Evolutionary conservation across 2,888 invertebrate species (phyloP).

Genomic region (Papilio gigon): DNA sequence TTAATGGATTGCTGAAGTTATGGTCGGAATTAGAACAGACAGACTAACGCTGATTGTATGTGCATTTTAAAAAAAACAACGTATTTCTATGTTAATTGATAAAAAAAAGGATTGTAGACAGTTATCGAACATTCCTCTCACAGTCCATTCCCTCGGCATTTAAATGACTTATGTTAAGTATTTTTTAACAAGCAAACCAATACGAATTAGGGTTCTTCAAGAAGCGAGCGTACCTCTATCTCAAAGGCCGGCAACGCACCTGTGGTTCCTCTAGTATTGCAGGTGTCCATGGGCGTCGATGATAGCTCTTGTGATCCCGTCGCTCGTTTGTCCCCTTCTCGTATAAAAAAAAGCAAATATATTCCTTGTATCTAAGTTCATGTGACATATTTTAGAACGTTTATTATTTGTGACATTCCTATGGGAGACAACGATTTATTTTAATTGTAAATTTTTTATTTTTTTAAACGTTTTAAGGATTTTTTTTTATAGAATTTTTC

Average conservation of each 20-base stretch:
- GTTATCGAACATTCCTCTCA: constrained; percentile 34
- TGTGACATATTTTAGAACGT: constrained; percentile 70
- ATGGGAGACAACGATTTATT: constrained; percentile 74
- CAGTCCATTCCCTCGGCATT: constrained; percentile 64
- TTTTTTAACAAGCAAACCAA: constrained; percentile 53
- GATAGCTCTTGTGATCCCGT: too few relatives aligned
- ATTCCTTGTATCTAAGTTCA: constrained; percentile 63
- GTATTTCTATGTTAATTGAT: too few relatives aligned
- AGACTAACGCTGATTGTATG: constrained; percentile 13
- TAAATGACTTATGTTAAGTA: constrained; percentile 47
- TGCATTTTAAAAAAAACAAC: neutral
- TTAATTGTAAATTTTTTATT: constrained; percentile 77
- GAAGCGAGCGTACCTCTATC: too few relatives aligned
- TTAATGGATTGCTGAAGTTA: neutral
- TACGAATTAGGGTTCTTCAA: too few relatives aligned
- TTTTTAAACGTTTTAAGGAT: constrained; percentile 66
- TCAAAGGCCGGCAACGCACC: too few relatives aligned
- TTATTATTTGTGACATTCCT: constrained; percentile 64
- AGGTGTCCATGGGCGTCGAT: too few relatives aligned
- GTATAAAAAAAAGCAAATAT: too few relatives aligned
- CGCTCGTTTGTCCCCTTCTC: too few relatives aligned
- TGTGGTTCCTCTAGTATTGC: too few relatives aligned
- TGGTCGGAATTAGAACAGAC: neutral
- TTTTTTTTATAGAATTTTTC: constrained; percentile 49
- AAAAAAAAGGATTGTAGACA: neutral